Evolutionary conservation across 2,113 vertebrate genomes (phyloP), one percentile per base, ranked within the genome.

Genomic region (Speoplatyrhinus poulsoni): DNA sequence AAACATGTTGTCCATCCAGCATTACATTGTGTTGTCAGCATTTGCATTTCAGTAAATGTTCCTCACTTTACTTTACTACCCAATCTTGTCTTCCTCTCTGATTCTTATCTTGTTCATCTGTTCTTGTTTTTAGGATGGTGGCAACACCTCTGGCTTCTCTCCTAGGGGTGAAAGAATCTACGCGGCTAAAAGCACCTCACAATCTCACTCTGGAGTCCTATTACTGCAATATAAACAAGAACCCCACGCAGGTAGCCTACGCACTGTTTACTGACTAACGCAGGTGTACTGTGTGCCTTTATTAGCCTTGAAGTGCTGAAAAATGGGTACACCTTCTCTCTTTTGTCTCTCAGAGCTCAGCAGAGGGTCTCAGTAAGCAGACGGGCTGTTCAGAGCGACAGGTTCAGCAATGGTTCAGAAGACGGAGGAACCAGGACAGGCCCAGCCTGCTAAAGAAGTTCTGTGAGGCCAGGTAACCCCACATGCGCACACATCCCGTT

Each of bases 391-490:
- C 96, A 88, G 87, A 95, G 93, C 87, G 85, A 92, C 84, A 96
- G 91, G 73, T 97, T 17, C 96, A 98, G 79, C 90, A 94, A 74
- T 98, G 97, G 97, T 98, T 98, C 82, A 93, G 96, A 6, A 93
- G 95, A 26, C 92, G 96, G 47, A 91, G 97, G 77, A 99, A 99
- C 88, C 96, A 96, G 75, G 96, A 98, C 90, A 80, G 97, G 54
- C 96, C 97, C 3, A 96, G 95, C 71, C 85, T 97, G 54, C 93
- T 97, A 8, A 99, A 99, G 90, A 99, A 97, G 80, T 99, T 99
- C 65, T 79, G 94, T 46, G 97, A 99, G 83, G 93, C 96, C 89
- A 95, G 96, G 96, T 98, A 86, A 50, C 6, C 7, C 58, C 12
- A 3, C 46, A 12, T 46, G 46, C n/a, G 52, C 6, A 12, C 32